Base-by-base conservation (phyloP, 2,888 invertebrate species). In the Schizotus pectinicornis region DNA sequence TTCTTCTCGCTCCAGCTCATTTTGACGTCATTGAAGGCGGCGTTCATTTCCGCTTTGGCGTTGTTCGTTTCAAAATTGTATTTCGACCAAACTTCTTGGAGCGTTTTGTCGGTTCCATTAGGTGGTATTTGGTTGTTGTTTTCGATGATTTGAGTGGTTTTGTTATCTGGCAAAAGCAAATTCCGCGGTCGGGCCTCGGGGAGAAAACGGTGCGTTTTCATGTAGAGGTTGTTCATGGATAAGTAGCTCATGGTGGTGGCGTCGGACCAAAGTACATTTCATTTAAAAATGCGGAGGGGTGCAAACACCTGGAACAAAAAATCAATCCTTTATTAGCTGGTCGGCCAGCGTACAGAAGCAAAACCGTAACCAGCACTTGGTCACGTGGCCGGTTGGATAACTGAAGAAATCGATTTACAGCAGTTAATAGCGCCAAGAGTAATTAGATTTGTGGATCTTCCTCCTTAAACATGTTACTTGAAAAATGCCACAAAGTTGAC, bases 41-140 rank as follows among this genome's bases (percentile, higher is more conserved):
- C 38, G 49, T 46, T 67, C 22, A 22, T 22, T 22, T 22, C 22
- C 63, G 7, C 55, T 56, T 69, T 69, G 9, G 65, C 65, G 55
- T 70, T 73, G 33, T 68, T 65, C 50, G 69, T 65, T 46, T 73
- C 70, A 57, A 76, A 75, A 48, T 69, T 76, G 52, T 75, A 72
- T 60, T 74, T 73, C 7, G 76, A 74, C 78, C 78, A 78, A 8
- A 77, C 72, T 61, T 76, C 71, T 50, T 74, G 73, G 11, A 77
- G 64, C 30, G 67, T 71, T 59, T 73, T 70, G 51, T 73, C 70
- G 39, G 64, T 63, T 34, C 45, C 49, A 12, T 59, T 56, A 39
- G 63, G 52, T 13, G 53, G 56, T 39, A 53, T 61, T 46, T 67
- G 54, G 45, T 59, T 64, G 46, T 70, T 68, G 56, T 67, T 69